Base-by-base conservation (phyloP, 2,888 invertebrate genomes). In the Pollenia griseotomentosa region DNA sequence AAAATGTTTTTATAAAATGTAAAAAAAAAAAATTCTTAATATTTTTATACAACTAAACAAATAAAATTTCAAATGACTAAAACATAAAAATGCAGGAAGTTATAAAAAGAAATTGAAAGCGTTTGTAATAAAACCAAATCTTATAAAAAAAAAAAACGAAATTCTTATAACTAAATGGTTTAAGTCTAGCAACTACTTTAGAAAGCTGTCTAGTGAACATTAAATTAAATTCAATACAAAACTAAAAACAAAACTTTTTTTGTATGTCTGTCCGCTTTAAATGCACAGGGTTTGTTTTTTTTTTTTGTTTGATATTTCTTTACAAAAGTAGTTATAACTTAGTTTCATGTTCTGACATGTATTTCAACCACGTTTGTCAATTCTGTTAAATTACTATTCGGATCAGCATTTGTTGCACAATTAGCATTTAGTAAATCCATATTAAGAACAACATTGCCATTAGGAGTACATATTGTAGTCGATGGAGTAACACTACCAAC, bases 381-480 rank as follows among this genome's bases (percentile, higher is more conserved):
- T 70, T 68, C 44, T 65, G 61, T 12, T 14, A 59, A n/a, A 68
- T 71, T 82, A 44, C 77, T 66, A 59, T 87, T 87, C 66, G 74
- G 44, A 70, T 84, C 73, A 48, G 66, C 77, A 23, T 33, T 82
- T 48, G 83, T 14, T 59, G 57, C 16, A 65, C 68, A 70, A 61
- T 82, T 71, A 42, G 61, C 78, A 74, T 81, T 83, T 46, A 86
- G 19, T 44, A 73, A 51, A 78, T 89, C 89, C 88, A 89, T 81
- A 83, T 90, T 88, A 74, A 89, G 89, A 44, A 89, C 81, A 87
- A 90, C 89, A 89, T 90, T 91, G 78, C 89, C 90, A 74, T 73
- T 79, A 16, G 68, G 55, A 23, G 77, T 77, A 44, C 42, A 71
- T n/a, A 42, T 51, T 57, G 61, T 33, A 33, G 33, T 55, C 46